phyloP scores from a whole-genome alignment of 2,888 invertebrate genomes.

The Spilarctia lutea region DNA sequence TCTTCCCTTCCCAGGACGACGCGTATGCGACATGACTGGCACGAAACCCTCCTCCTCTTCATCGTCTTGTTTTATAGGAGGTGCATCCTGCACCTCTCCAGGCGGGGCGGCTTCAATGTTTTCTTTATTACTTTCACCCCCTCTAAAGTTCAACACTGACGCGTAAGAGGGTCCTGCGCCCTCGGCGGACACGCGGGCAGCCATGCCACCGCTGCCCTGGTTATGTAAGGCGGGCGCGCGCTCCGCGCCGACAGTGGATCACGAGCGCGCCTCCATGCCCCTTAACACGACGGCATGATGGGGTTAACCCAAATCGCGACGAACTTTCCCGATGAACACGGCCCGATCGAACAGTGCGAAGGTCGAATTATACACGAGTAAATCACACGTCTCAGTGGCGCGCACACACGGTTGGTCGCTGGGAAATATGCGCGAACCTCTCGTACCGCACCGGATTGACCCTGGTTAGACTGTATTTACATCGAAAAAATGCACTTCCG shows the following conservation, averaged over 20 bases:
- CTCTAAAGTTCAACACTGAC: constrained; percentile 89
- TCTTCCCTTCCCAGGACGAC: constrained; percentile 79
- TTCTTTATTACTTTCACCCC: constrained; percentile 87
- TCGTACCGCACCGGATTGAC: constrained; percentile 82
- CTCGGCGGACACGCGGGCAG: constrained; percentile 84
- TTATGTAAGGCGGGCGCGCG: constrained; percentile 86
- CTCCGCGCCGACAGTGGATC: constrained; percentile 86
- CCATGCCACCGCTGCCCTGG: constrained; percentile 85
- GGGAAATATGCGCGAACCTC: constrained; percentile 75
- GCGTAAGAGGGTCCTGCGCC: constrained; percentile 90
- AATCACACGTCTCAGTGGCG: constrained; percentile 63
- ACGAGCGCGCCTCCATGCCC: constrained; percentile 86
- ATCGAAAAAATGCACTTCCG: constrained; percentile 85
- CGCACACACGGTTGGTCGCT: constrained; percentile 62
- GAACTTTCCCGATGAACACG: constrained; percentile 70
- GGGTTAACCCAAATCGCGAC: constrained; percentile 75
- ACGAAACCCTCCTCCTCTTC: constrained; percentile 83
- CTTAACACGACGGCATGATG: constrained; percentile 84
- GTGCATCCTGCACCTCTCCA: constrained; percentile 72
- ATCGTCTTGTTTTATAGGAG: constrained; percentile 64
- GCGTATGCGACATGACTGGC: constrained; percentile 80
- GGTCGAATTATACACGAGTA: constrained; percentile 69
- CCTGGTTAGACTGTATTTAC: constrained; percentile 85
- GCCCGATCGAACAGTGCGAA: constrained; percentile 72
- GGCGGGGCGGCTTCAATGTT: constrained; percentile 82